Conservation (phyloP, 2,797 vertebrate genomes). For the Spheniscus humboldti region DNA sequence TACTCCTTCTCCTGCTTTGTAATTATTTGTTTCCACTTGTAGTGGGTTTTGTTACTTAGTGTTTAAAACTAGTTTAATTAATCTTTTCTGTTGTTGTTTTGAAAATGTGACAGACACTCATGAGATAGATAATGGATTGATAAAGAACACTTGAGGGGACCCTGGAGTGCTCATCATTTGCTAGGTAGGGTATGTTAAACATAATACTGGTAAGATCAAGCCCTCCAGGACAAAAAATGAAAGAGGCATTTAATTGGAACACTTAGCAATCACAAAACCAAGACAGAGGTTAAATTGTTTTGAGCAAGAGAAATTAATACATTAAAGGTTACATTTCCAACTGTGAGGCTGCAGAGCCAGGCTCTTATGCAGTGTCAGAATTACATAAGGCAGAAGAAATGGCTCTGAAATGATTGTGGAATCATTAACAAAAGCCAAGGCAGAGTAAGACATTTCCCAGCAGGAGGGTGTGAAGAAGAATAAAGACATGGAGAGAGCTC, state of each 20-base stretch:
- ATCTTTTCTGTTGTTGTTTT: conserved; percentile 65
- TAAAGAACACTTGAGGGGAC: conserved; percentile 53
- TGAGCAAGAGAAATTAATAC: conserved; percentile 87
- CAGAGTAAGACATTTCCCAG: conserved; percentile 85
- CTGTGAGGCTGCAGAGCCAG: conserved; percentile 79
- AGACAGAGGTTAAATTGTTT: conserved; percentile 87
- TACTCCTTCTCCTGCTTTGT: conserved; percentile 4
- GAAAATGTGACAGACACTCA: conserved; percentile 67
- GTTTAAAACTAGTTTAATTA: conserved; percentile 70
- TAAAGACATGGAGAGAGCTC: conserved; percentile 85
- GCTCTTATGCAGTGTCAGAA: conserved; percentile 79
- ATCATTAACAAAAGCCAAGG: conserved; percentile 84
- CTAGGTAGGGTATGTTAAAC: conserved; percentile 66
- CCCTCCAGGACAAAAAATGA: conserved; percentile 79
- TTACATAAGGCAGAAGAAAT: conserved; percentile 84
- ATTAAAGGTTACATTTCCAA: conserved; percentile 87
- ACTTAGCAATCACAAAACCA: conserved; percentile 85
- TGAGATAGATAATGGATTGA: conserved; percentile 71
- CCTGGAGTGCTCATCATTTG: conserved; percentile 42
- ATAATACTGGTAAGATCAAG: conserved; percentile 70
- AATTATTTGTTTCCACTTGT: conserved; percentile 50
- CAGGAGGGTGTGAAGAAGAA: conserved; percentile 82
- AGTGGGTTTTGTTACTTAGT: conserved; percentile 47
- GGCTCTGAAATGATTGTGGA: conserved; percentile 82
- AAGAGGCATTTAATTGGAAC: conserved; percentile 83